A percentile compares a stretch with the other conserved stretches of the same genome.
phyloP scores from a whole-genome alignment of 2,113 vertebrate genomes.

The Passer domesticus region DNA sequence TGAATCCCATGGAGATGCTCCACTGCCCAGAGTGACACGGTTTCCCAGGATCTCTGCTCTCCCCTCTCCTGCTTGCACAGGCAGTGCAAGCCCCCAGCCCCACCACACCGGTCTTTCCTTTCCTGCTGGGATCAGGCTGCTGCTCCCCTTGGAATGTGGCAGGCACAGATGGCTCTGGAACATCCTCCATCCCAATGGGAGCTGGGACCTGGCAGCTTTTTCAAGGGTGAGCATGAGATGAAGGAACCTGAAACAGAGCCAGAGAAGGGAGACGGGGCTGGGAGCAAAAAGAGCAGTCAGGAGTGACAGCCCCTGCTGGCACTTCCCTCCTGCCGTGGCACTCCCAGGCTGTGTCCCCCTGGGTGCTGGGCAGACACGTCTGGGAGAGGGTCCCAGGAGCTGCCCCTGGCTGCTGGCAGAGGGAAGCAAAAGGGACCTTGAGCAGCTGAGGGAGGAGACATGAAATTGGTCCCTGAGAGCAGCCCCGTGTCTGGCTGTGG shows the following conservation, averaged over 20 bases:
- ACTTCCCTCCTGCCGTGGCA: accelerated
- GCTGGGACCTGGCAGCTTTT: not conserved
- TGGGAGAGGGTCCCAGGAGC: not conserved
- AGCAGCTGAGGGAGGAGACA: not conserved
- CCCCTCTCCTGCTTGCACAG: not conserved
- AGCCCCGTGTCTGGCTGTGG: accelerated
- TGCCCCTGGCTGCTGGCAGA: not conserved
- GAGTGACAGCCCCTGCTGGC: not conserved
- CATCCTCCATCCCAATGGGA: not conserved
- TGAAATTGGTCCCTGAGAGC: accelerated
- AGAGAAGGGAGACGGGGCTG: not conserved
- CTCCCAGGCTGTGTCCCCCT: not conserved
- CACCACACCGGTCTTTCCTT: not conserved
- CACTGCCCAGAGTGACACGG: not conserved
- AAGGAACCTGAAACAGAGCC: not conserved
- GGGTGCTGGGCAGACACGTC: not conserved
- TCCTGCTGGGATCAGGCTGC: not conserved
- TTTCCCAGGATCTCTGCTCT: not conserved
- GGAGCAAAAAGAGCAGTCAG: not conserved
- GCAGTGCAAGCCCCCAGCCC: not conserved
- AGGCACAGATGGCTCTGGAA: not conserved
- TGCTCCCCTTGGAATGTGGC: not conserved
- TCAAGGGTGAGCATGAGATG: not conserved
- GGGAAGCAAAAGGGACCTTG: not conserved
- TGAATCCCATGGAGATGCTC: not conserved